Percentiles rank a stretch among this genome's conserved stretches.
These are phyloP conservation scores for Octopus bimaculoides DNA, from an alignment of 1,140 invertebrate species.

Conservation along the genomic window DNA sequence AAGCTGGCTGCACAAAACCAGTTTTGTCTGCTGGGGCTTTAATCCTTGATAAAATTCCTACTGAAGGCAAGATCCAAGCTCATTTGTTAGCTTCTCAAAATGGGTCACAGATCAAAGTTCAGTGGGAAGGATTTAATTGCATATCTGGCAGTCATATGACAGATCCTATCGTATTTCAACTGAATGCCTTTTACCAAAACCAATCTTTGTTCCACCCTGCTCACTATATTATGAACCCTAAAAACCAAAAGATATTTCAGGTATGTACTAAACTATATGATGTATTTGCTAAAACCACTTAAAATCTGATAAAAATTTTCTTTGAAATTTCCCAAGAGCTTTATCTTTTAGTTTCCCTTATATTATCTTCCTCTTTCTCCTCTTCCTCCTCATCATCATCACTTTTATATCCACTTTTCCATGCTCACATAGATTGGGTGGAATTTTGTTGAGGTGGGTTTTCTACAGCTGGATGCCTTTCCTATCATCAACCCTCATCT, in stretches of 20 bases:
- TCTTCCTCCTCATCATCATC: too few species aligned
- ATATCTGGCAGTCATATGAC: not conserved
- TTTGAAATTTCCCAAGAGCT: too few species aligned
- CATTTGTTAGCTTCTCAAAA: not conserved
- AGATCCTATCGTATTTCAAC: not conserved
- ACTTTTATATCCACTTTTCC: too few species aligned
- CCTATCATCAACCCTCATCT: too few species aligned
- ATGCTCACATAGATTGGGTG: too few species aligned
- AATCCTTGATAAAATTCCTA: not conserved
- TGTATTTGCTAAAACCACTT: too few species aligned
- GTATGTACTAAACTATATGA: not conserved
- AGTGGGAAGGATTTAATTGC: not conserved
- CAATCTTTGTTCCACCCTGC: not conserved
- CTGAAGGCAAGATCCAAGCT: not conserved
- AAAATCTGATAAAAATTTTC: too few species aligned
- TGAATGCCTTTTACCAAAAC: not conserved
- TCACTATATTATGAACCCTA: not conserved
- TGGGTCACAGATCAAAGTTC: not conserved
- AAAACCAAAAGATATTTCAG: not conserved
- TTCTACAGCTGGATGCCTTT: too few species aligned
- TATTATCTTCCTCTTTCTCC: too few species aligned
- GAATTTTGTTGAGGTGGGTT: too few species aligned
- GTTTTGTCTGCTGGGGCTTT: not conserved
- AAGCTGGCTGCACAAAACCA: not conserved
- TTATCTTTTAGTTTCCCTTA: too few species aligned